A percentile compares a stretch with the other conserved stretches of the same genome.
Evolutionary conservation across 2,888 invertebrate species (phyloP).

Genomic region (Pyralis farinalis): DNA sequence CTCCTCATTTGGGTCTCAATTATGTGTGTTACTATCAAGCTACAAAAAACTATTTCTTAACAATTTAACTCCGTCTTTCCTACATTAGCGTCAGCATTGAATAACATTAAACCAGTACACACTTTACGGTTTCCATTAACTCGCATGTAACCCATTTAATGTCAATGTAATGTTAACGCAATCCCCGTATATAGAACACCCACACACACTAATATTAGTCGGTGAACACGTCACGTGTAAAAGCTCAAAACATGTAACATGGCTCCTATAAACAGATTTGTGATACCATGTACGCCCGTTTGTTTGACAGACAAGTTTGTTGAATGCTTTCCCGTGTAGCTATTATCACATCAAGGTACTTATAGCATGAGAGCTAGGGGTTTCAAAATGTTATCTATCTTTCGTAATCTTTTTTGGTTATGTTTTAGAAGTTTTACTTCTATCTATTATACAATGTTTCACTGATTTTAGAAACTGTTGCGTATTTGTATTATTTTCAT

Average conservation of each 20-base stretch:
- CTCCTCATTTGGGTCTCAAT: too few species aligned
- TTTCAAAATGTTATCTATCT: slow-evolving; percentile 15
- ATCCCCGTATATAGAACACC: background rate
- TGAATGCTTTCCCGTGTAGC: slow-evolving; percentile 71
- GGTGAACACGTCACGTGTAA: slow-evolving; percentile 35
- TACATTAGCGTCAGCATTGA: too few species aligned
- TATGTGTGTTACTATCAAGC: too few species aligned
- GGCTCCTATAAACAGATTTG: slow-evolving; percentile 59
- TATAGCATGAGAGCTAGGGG: slow-evolving; percentile 18
- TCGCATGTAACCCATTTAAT: background rate
- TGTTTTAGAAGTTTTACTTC: too few species aligned
- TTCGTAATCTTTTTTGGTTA: too few species aligned
- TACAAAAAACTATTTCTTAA: too few species aligned
- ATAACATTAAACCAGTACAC: background rate
- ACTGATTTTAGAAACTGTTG: too few species aligned
- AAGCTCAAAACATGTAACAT: slow-evolving; percentile 50
- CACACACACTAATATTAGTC: slow-evolving; percentile 11
- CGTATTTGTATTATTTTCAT: too few species aligned
- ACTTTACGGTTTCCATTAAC: slow-evolving; percentile 2
- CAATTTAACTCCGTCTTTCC: too few species aligned
- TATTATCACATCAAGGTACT: slow-evolving; percentile 61
- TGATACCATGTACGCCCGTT: slow-evolving; percentile 36
- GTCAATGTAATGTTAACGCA: background rate
- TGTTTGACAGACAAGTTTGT: slow-evolving; percentile 48
- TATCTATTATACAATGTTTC: too few species aligned